Base-by-base conservation (phyloP, 2,888 invertebrate species). In the Ptycholaimellus sp. region DNA sequence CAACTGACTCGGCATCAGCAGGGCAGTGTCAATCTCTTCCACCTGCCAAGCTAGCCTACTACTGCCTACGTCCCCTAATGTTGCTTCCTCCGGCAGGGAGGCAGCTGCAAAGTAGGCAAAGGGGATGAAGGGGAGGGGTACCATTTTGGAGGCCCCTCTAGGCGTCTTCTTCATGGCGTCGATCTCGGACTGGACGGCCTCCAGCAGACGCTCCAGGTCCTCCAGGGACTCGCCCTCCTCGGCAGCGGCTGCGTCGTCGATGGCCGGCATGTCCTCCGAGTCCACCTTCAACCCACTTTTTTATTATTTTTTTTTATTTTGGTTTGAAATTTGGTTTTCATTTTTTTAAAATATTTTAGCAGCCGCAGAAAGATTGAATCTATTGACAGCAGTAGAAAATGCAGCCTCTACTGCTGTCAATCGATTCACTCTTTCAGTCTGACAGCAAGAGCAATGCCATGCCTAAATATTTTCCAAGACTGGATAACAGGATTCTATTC, bases 161-260 rank as follows among this genome's bases (percentile, higher is more conserved):
- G 46, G 46, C 33, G 45, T 45, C 13, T 38, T 30, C 11, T 38
- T 23, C 45, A 46, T 45, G 16, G 35, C 30, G 23, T 44, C 43
- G 23, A 46, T 23, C 37, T 46, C 45, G 4, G 18, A 16, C 27
- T 45, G 45, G 2, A 46, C 46, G 2, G 42, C 40, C 13, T 39
- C 30, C 34, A 46, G 34, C 25, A 46, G 37, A 11, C 33, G 36
- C 20, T 46, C 42, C 28, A 46, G 33, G 19, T 46, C 44, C 30
- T 45, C 46, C 23, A 46, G 28, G 2, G 44, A 34, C n/a, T 21
- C 37, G 20, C 39, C 34, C 19, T 13, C 25, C 21, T 35, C 35
- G 11, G 13, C 17, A 29, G 18, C 18, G 28, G 13, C 21, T 13
- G 27, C 35, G 14, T n/a, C n/a, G 14, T 21, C 6, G 6, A 2